A percentile compares a stretch with the other conserved stretches of the same genome.
phyloP scores from a whole-genome alignment of 2,113 vertebrate genomes.

The Cromileptes altivelis region DNA sequence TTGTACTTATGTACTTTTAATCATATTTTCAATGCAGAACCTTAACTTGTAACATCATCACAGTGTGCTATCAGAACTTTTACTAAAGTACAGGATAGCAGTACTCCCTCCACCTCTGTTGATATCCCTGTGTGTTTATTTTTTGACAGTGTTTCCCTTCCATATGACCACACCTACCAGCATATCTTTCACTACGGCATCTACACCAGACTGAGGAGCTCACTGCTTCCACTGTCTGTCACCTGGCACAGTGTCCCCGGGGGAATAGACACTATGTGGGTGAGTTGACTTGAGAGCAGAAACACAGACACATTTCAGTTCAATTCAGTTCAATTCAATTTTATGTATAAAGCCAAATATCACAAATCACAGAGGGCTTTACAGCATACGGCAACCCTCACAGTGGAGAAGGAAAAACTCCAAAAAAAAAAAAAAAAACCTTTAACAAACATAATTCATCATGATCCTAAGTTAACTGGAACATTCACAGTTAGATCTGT shows the following conservation, averaged over 20 bases:
- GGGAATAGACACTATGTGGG: conserved; percentile 76
- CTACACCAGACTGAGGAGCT: conserved; percentile 78
- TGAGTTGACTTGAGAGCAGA: conserved; percentile 52
- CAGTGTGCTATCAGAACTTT: no score
- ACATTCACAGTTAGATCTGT: not conserved
- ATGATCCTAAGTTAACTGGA: not conserved
- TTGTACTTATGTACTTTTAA: no score
- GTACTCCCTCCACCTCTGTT: no score
- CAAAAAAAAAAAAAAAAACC: no score
- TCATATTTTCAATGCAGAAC: no score
- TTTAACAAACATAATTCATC: not conserved
- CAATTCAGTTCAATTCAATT: no score
- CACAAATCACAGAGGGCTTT: no score
- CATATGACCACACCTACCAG: conserved; percentile 83
- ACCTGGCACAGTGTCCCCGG: conserved; percentile 73
- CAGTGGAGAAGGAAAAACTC: no score
- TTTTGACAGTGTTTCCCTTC: conserved; percentile 77
- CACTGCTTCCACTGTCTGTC: conserved; percentile 76
- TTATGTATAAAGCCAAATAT: no score
- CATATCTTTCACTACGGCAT: conserved; percentile 79
- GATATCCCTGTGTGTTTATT: not conserved
- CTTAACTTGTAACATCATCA: no score
- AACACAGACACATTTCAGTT: not conserved
- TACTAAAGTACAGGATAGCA: no score
- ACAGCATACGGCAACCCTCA: no score